Conservation (phyloP, 2,888 invertebrate genomes). For the Lydus trimaculatus region DNA sequence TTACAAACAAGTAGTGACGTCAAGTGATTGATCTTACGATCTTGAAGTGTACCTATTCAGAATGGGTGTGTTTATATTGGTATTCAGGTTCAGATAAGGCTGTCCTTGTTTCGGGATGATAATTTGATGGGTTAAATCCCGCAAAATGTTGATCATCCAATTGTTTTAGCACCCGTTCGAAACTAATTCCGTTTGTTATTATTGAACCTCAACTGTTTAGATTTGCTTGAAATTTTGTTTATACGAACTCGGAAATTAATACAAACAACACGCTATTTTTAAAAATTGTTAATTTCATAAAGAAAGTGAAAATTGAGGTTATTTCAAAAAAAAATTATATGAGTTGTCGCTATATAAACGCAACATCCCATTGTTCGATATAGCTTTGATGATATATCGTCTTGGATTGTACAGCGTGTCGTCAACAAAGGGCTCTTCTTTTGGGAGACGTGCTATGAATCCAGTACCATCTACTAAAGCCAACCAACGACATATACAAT, state of each 20-base stretch:
- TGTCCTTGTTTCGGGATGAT: constrained; percentile 47
- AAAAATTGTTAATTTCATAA: neutral
- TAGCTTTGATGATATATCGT: neutral
- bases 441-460: constrained; percentile 45
- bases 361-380: neutral
- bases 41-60: neutral
- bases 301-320: neutral
- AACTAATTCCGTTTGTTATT: constrained; percentile 53
- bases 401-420: neutral
- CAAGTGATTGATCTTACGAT: neutral
- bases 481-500: constrained; percentile 16
- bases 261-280: neutral
- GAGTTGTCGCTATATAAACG: neutral
- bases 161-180: constrained; percentile 47
- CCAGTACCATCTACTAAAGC: constrained; percentile 38
- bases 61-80: neutral
- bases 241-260: neutral
- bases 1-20: too few relatives aligned
- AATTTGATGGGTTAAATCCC: constrained; percentile 34
- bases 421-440: constrained; percentile 15
- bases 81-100: neutral
- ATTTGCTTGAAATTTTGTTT: constrained; percentile 14
- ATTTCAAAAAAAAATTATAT: neutral
- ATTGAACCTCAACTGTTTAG: constrained; percentile 44
- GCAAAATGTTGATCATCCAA: constrained; percentile 48